A percentile compares a stretch with the other conserved stretches of the same genome.
Conservation (phyloP, 2,888 invertebrate species). For the Drosophila longiperda region DNA sequence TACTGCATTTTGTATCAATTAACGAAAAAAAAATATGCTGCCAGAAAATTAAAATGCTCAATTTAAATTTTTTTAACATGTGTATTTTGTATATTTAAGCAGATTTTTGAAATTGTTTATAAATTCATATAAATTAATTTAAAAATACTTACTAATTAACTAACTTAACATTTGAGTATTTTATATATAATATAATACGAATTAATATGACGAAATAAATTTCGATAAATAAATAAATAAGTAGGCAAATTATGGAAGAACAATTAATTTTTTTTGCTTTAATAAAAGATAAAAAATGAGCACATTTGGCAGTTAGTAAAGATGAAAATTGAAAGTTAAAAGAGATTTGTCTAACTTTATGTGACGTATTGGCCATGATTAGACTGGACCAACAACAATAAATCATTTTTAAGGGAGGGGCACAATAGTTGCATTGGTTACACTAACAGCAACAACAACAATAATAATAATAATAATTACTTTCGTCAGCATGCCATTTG, state of each 20-base stretch:
- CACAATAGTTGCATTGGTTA: not conserved
- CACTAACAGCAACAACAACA: not conserved
- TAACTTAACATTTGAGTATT: no score
- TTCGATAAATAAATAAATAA: not conserved
- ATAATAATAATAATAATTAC: not conserved
- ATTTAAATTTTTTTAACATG: not conserved
- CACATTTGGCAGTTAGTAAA: not conserved
- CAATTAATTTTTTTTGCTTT: not conserved
- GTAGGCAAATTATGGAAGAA: slow-evolving; percentile 1
- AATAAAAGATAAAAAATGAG: no score
- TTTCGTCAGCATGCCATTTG: not conserved
- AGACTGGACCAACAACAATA: not conserved
- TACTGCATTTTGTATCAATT: slow-evolving; percentile 48
- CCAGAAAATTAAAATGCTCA: slow-evolving; percentile 30
- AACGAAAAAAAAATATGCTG: slow-evolving; percentile 25
- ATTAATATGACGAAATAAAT: not conserved
- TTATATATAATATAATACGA: not conserved
- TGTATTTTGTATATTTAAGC: not conserved
- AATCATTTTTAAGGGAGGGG: not conserved
- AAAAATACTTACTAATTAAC: not conserved
- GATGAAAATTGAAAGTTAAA: not conserved
- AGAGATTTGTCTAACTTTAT: not conserved
- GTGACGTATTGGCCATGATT: not conserved
- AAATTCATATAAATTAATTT: not conserved
- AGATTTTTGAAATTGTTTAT: not conserved